Base-by-base conservation (phyloP, 2,888 invertebrate species). In the Andrena fulva region DNA sequence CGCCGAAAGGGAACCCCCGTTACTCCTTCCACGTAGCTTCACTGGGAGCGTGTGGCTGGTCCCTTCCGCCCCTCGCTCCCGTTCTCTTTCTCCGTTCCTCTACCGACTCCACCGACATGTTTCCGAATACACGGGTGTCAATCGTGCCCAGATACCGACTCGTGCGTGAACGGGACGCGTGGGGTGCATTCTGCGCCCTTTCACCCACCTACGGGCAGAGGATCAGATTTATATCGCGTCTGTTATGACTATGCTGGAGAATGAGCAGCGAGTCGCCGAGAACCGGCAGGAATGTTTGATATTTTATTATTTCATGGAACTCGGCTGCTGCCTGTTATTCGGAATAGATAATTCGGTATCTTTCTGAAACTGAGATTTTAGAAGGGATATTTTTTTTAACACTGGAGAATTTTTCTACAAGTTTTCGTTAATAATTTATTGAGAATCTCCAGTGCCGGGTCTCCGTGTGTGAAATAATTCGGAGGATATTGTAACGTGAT, bases 181-280 rank as follows among this genome's bases (percentile, higher is more conserved):
- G 77, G 64, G 73, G 62, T 50, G 70, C 56, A 60, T 80, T 60
- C 60, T 54, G 52, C 60, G 35, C 33, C 56, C 73, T 31, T 70
- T 80, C 76, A 63, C 80, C 75, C 67, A 71, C 60, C 75, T 68
- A 54, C 56, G 1, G 31, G 48, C 60, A 12, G 88, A 89, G 90
- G 91, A 91, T 90, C 91, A 92, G 93, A 93, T 93, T 93, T 93
- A 92, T 91, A 52, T 27, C 50, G 52, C 31, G 56, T 56, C 56
- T 50, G 33, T 64, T 27, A 59, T n/a, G 20, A 16, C 10, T 35
- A n/a, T 33, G n/a, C 60, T 24, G 56, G 56, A 27, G 24, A 56
- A 56, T 56, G 56, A 27, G 24, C 70, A 31, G 24, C 16, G 31
- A 42, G 62, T 63, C 29, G 52, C 68, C 2, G n/a, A 31, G 48